phyloP scores from a whole-genome alignment of 2,888 invertebrate genomes.

The Parnassius smintheus region DNA sequence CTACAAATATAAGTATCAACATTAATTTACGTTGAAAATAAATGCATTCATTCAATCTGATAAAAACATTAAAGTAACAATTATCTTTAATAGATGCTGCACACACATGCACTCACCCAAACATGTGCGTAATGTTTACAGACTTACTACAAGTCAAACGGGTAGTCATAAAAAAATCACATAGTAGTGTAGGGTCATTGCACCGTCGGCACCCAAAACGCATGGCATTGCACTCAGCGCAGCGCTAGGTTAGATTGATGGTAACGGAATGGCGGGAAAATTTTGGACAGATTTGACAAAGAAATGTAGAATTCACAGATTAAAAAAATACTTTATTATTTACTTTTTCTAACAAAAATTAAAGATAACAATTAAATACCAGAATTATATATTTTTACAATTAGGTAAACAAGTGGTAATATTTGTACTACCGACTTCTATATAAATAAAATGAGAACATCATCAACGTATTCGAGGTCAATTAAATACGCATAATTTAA shows the following conservation, averaged over 20 bases:
- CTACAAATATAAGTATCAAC: not conserved
- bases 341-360: no score
- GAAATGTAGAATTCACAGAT: no score
- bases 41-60: slow-evolving; percentile 17
- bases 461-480: no score
- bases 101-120: slow-evolving; percentile 2
- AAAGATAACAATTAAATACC: no score
- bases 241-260: not conserved
- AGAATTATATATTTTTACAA: no score
- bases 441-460: no score
- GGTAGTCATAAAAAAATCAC: slow-evolving; percentile 42
- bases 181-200: slow-evolving; percentile 33
- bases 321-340: no score
- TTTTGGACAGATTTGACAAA: not conserved
- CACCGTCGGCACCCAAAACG: slow-evolving; percentile 36
- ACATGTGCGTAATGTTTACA: not conserved
- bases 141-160: slow-evolving; percentile 16
- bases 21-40: slow-evolving; percentile 12
- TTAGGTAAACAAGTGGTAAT: no score
- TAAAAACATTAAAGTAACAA: slow-evolving; percentile 20
- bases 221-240: slow-evolving; percentile 40
- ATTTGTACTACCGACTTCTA: no score
- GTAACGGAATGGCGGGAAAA: not conserved
- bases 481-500: no score
- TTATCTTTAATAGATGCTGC: slow-evolving; percentile 24